Percentiles rank a stretch among this genome's conserved stretches.
phyloP scores from a whole-genome alignment of 35 echinoderm and acorn worm genomes.

The Apostichopus parvimensis region DNA sequence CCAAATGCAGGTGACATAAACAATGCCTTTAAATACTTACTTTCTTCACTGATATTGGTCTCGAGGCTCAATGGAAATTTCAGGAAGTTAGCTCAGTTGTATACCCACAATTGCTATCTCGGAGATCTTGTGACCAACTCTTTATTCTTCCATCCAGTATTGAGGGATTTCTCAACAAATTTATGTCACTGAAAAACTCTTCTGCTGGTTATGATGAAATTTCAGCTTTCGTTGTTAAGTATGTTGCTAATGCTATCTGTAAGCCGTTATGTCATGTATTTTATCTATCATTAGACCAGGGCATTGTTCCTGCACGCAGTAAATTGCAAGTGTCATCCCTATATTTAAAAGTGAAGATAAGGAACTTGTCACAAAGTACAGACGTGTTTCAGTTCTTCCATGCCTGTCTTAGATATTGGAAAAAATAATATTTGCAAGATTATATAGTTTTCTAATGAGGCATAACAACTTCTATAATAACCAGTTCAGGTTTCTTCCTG shows the following conservation, averaged over 20 bases:
- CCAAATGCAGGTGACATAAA: neutral
- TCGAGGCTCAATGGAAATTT: too few species aligned
- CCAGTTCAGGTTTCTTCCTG: neutral
- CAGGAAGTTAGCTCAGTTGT: neutral
- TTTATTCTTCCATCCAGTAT: neutral
- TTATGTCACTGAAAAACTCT: neutral
- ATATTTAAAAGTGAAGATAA: neutral
- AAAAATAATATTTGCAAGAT: conserved; percentile 9
- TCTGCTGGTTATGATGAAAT: neutral
- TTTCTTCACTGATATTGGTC: neutral
- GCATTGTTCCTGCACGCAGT: neutral
- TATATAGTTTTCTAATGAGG: neutral
- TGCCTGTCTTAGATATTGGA: neutral
- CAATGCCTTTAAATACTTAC: conserved; percentile 4
- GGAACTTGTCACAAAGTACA: neutral
- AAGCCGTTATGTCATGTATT: neutral
- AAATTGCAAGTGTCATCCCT: neutral
- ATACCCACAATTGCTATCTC: too few species aligned
- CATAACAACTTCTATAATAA: neutral
- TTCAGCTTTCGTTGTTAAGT: neutral
- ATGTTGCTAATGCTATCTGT: neutral
- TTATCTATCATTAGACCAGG: neutral
- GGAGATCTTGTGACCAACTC: too few species aligned
- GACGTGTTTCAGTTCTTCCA: neutral
- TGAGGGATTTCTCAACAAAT: neutral